Conservation (phyloP, 2,888 invertebrate genomes). For the Chrysodeixis includens region DNA sequence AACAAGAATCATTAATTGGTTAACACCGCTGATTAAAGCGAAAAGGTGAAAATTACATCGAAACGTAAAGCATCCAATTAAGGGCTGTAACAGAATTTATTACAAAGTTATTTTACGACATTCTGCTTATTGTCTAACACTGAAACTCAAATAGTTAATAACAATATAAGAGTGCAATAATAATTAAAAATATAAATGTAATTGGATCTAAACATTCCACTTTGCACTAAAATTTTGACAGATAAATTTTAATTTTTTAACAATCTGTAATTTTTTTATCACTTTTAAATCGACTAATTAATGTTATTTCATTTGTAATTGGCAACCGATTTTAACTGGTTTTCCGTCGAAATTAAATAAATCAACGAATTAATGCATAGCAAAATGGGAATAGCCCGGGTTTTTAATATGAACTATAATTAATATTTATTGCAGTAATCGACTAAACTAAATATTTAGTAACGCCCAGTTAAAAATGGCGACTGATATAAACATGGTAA, state of each 20-base stretch:
- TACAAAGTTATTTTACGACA: slow-evolving; percentile 2
- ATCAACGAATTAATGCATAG: too few relatives aligned
- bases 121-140: slow-evolving; percentile 24
- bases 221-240: slow-evolving; percentile 53
- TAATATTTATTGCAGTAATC: neutral
- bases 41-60: slow-evolving; percentile 37
- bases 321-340: too few relatives aligned
- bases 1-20: slow-evolving; percentile 55
- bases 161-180: slow-evolving; percentile 38
- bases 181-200: slow-evolving; percentile 14
- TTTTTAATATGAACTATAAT: neutral
- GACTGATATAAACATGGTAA: slow-evolving; percentile 47
- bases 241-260: slow-evolving; percentile 20
- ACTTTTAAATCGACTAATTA: slow-evolving; percentile 18
- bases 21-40: slow-evolving; percentile 45
- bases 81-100: slow-evolving; percentile 8
- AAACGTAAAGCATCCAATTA: slow-evolving; percentile 23
- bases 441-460: slow-evolving; percentile 14
- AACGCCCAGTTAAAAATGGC: slow-evolving; percentile 14
- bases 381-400: neutral
- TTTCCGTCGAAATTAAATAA: too few relatives aligned
- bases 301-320: too few relatives aligned
- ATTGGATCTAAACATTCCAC: slow-evolving; percentile 49
- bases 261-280: slow-evolving; percentile 30
- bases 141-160: slow-evolving; percentile 1